These are phyloP conservation scores for Andrena fulva DNA, from an alignment of 2,888 invertebrate genomes.

Conservation along the genomic window DNA sequence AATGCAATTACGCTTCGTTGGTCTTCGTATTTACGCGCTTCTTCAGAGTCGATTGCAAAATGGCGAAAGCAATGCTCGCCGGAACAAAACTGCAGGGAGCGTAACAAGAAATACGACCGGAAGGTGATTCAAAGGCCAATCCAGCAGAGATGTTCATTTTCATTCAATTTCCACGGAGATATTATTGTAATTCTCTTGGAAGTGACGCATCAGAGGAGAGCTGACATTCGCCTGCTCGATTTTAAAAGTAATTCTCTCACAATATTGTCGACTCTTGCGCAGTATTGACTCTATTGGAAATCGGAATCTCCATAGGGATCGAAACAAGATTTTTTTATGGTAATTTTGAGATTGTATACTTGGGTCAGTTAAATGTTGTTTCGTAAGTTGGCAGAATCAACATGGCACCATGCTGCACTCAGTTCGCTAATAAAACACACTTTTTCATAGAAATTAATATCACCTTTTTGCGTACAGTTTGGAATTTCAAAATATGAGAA, in stretches of 20 bases:
- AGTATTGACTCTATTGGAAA: too few relatives aligned
- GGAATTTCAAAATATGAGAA: too few relatives aligned
- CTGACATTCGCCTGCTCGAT: background rate
- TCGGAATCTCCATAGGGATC: too few relatives aligned
- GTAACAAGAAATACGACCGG: background rate
- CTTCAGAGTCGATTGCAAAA: conserved; percentile 11
- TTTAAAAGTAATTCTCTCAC: too few relatives aligned
- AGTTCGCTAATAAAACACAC: too few relatives aligned
- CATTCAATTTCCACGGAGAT: background rate
- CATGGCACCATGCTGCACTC: too few relatives aligned
- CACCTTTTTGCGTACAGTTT: too few relatives aligned
- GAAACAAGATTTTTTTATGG: too few relatives aligned
- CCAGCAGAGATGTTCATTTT: background rate
- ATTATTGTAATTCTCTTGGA: background rate
- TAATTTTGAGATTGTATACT: too few relatives aligned
- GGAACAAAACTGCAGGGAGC: conserved; percentile 1
- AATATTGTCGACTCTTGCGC: background rate
- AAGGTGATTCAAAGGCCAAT: background rate
- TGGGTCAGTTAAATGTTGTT: too few relatives aligned
- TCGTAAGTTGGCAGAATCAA: too few relatives aligned
- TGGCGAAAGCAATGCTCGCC: background rate
- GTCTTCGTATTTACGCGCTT: conserved; percentile 31
- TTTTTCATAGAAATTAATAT: too few relatives aligned
- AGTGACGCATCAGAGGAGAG: background rate
- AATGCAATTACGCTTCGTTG: conserved; percentile 23